Base-by-base conservation (phyloP, 2,113 vertebrate genomes). In the Choloepus hoffmanni region DNA sequence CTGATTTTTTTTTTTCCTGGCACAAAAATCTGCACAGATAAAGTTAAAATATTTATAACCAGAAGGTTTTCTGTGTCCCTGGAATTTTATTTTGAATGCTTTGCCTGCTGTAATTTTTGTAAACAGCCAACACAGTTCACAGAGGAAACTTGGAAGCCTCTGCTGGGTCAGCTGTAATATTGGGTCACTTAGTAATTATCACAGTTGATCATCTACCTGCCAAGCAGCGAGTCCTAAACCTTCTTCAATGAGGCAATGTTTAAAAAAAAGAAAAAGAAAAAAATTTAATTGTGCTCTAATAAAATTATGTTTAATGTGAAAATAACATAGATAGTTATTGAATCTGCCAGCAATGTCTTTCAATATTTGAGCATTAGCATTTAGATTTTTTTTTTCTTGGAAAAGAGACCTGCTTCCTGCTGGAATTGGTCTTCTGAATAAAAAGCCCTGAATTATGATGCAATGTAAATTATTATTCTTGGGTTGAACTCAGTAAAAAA, bases 381-480 rank as follows among this genome's bases (percentile, higher is more conserved):
- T 43, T 89, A 13, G 70, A 50, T 89, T 60, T 21, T 72, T 48
- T 18, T 72, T 60, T 67, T 30, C 48, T 72, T 70, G 28, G 48
- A 40, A 76, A 76, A 48, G 12, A 30, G 73, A 50, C 40, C 24
- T 90, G 60, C 50, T 65, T 18, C 43, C 70, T 92, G 24, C 92
- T 79, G 55, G 72, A 85, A 55, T 50, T 67, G 6, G 30, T 85
- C 63, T 92, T 95, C 78, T 95, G 40, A 95, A 40, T 78, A 87
- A 36, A 21, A 95, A 76, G 72, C 1, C 40, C 45, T 92, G 0
- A 28, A 78, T 94, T 91, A 63, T 16, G 19, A 79, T 89, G 78
- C 7, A 21, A 30, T 92, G 48, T 85, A 93, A 93, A 94, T 76
- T 58, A 81, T 70, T 79, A 79, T 60, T 87, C 82, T 88, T 78